Conservation (phyloP, 2,797 vertebrate species). For the Coregonus sp. region DNA sequence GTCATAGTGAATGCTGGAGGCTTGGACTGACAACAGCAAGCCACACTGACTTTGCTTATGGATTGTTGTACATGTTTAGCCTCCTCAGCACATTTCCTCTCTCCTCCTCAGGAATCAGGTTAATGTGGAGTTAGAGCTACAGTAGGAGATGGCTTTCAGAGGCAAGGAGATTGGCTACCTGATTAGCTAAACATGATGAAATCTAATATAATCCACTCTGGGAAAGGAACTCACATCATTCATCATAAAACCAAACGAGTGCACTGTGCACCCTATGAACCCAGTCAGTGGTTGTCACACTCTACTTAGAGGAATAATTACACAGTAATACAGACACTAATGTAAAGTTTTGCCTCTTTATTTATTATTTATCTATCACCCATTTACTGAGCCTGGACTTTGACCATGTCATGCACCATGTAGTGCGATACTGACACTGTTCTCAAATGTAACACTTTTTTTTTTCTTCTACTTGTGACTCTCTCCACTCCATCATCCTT, state of each 20-base stretch:
- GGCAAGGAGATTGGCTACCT: neutral
- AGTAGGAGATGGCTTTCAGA: neutral
- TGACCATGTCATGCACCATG: neutral
- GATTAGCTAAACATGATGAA: neutral
- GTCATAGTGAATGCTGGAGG: too few relatives aligned
- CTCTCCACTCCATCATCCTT: too few relatives aligned
- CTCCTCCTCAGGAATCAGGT: neutral
- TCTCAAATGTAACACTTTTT: too few relatives aligned
- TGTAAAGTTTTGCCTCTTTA: too few relatives aligned
- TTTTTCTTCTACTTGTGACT: too few relatives aligned
- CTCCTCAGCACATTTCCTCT: neutral
- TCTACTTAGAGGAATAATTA: too few relatives aligned
- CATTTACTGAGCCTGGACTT: neutral
- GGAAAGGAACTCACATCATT: neutral
- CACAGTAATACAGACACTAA: too few relatives aligned
- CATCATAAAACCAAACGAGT: neutral
- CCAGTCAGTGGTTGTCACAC: too few relatives aligned
- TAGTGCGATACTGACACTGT: too few relatives aligned
- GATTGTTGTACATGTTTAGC: neutral
- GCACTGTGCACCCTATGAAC: too few relatives aligned
- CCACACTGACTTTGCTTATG: neutral
- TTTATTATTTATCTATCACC: too few relatives aligned
- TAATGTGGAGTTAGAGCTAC: neutral
- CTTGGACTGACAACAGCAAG: neutral
- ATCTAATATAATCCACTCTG: neutral